Evolutionary conservation across 2,113 vertebrate species (phyloP), one percentile per base, ranked within the genome.

Genomic region (Poicephalus gulielmi): DNA sequence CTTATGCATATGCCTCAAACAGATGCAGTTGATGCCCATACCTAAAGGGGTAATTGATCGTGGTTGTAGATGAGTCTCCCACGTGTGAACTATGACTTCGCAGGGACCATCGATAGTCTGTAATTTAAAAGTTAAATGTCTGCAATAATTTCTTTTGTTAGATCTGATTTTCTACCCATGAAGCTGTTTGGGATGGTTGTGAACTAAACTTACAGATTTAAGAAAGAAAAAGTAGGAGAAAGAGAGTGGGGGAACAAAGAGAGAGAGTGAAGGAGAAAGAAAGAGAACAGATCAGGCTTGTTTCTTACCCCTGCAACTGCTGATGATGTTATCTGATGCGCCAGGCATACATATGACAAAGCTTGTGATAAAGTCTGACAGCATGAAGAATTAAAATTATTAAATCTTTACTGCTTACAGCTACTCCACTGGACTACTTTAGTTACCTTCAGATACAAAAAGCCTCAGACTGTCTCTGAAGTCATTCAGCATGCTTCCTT

Each of bases 41-140:
- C 99, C 99, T 99, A 99, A 99, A 98, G 99, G 98, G 98, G 98
- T 99, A 98, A 99, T 98, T 98, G 98, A 98, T 98, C 99, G 99
- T 98, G 99, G 99, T 90, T 98, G 99, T 95, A 98, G 99, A 99
- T 99, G 99, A 98, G 99, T 99, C 99, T 99, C 99, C 99, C 99
- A 99, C 98, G 98, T 98, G 99, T 98, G 99, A 99, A 99, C 98
- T 99, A 99, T 98, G 98, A 99, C 99, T 98, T 99, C 99, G 97
- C 98, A 98, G 98, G 99, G 99, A 97, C 98, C 99, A 98, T 97
- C 98, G 98, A 98, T 98, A 97, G 97, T 99, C 99, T 99, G 99
- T 98, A 99, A 99, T 98, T 99, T 98, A 99, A 99, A 99, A 98
- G 98, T 99, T 99, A 98, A 98, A 98, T 71, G 98, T 98, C 98